Evolutionary conservation across 2,113 vertebrate genomes (phyloP), one percentile per base, ranked within the genome.

Genomic region (Gobiocypris rarus): DNA sequence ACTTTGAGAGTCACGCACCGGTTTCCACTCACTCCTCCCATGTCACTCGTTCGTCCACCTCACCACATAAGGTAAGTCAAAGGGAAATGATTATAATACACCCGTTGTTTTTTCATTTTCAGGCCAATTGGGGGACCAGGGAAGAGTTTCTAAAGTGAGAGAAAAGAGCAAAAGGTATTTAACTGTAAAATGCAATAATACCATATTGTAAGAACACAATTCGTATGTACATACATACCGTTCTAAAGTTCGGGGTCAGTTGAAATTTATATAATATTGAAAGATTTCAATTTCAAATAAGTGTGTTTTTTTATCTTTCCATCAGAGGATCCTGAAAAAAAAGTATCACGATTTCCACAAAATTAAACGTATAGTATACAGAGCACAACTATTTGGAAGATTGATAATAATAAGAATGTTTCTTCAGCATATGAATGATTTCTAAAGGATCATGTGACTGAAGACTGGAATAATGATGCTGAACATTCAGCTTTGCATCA

Each of bases 111-210:
- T 70, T 87, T 24, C 88, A 59, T 87, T 89, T 77, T 13, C 86
- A 94, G 94, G 88, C 31, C 71, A 69, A 82, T 45, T 85, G 31
- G 69, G 75, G 13, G 84, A 67, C 38, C 70, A 81, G 15, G 67
- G 73, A 31, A 86, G 22, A 50, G 81, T 81, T 61, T 61, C 89
- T 17, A 84, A 61, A 67, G 65, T 74, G 3, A 93, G 90, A 90
- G 89, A 90, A 74, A 94, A 94, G 89, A 93, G 81, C 81, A 95
- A 92, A 91, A 91, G 94, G 94, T 94, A 70, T n/a, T 54, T 34
- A 13, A 54, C 24, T 52, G 61, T 41, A 43, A 70, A 70, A 43
- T 54, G 2, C 19, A 1, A 59, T 15, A 22, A 54, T 1, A 7
- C 38, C 5, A 34, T 34, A 34, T 34, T 34, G 34, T 38, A 6